Conservation (phyloP, 2,797 vertebrate species). For the Gambusia yucatana region DNA sequence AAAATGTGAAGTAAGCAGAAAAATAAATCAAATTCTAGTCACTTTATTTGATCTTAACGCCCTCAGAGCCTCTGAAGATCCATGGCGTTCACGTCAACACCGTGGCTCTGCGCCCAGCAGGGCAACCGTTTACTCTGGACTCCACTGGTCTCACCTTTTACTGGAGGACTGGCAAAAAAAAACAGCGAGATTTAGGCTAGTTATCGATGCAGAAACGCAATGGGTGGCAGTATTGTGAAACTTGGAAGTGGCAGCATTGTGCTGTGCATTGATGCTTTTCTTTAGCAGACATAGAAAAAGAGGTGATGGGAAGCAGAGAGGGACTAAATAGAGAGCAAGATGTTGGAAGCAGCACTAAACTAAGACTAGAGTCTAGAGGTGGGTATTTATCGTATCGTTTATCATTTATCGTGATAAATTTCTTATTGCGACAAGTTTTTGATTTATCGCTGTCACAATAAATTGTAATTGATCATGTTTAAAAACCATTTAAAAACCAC, state of each 20-base stretch:
- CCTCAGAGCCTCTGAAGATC: neutral
- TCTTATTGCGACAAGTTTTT: no score
- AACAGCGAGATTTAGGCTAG: neutral
- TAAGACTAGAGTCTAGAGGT: neutral
- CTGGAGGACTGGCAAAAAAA: neutral
- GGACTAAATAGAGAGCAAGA: neutral
- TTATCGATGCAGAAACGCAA: neutral
- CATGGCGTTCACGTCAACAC: neutral
- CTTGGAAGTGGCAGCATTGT: neutral
- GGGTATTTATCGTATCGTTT: no score
- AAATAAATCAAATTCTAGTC: neutral
- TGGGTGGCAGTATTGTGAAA: neutral
- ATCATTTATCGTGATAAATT: no score
- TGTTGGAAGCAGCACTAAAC: neutral
- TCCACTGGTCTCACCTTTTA: neutral
- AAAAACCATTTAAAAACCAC: no score
- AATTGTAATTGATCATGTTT: no score
- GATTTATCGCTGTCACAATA: no score
- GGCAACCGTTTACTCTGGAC: neutral
- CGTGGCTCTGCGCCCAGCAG: neutral
- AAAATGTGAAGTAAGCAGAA: neutral
- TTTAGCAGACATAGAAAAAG: neutral
- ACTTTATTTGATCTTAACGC: neutral
- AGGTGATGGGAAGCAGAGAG: neutral
- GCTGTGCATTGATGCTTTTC: neutral